Evolutionary conservation across 2,113 vertebrate species (phyloP).

Genomic region (Pachycephala philippinensis): DNA sequence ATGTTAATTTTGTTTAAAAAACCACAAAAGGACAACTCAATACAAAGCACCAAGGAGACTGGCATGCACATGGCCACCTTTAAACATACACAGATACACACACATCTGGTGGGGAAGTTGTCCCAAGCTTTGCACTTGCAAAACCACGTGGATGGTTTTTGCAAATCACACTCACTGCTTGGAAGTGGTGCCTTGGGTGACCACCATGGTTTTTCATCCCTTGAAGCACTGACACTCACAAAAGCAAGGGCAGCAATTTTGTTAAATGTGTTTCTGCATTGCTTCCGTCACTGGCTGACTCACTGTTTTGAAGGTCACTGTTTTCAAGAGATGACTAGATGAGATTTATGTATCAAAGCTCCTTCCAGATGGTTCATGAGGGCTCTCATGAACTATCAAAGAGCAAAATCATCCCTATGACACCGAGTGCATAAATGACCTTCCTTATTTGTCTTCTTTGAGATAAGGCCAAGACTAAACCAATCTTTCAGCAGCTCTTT

Average conservation of each 20-base stretch:
- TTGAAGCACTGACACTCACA: background rate
- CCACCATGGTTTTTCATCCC: background rate
- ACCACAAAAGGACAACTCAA: background rate
- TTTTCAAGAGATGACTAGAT: background rate
- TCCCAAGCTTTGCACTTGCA: background rate
- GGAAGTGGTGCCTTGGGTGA: background rate
- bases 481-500: background rate
- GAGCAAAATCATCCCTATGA: background rate
- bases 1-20: background rate
- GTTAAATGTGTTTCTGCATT: background rate
- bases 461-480: background rate
- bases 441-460: background rate
- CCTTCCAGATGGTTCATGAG: background rate
- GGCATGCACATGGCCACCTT: rapidly evolving
- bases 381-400: background rate
- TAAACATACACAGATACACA: background rate
- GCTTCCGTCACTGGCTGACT: background rate
- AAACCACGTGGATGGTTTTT: rapidly evolving
- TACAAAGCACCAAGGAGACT: background rate
- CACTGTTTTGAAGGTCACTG: background rate
- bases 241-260: background rate
- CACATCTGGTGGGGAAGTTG: background rate
- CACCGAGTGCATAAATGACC: background rate
- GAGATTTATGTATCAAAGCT: background rate
- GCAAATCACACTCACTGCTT: rapidly evolving